These are phyloP conservation scores for Mola mola DNA, from an alignment of 2,113 vertebrate genomes.

Conservation along the genomic window DNA sequence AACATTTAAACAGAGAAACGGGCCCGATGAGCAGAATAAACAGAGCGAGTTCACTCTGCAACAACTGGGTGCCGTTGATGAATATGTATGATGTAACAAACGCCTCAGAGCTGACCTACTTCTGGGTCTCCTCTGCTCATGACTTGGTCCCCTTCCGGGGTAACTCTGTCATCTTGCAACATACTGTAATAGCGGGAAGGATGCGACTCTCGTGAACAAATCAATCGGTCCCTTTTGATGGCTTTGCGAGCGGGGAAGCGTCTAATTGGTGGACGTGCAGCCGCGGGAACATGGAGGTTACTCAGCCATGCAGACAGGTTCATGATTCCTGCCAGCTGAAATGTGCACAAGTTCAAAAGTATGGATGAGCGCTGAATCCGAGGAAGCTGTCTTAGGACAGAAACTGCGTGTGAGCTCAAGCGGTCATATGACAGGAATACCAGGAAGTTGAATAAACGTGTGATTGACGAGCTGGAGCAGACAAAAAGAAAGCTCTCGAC, in stretches of 20 bases:
- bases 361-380: not conserved
- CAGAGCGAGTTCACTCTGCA: conserved; percentile 62
- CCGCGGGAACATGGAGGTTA: conserved; percentile 17
- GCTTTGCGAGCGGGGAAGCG: conserved; percentile 32
- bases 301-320: conserved; percentile 12
- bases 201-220: conserved; percentile 60
- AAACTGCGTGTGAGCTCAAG: conserved; percentile 26
- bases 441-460: conserved; percentile 33
- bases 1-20: conserved; percentile 62
- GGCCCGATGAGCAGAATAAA: conserved; percentile 63
- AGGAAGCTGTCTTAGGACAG: not conserved
- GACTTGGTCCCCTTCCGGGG: conserved; percentile 74
- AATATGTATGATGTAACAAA: conserved; percentile 80
- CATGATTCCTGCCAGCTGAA: conserved; percentile 3
- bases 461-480: conserved; percentile 59
- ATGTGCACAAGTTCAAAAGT: conserved; percentile 11
- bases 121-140: conserved; percentile 71
- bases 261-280: conserved; percentile 20
- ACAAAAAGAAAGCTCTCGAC: conserved; percentile 67
- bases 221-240: conserved; percentile 54
- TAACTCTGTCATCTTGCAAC: conserved; percentile 75
- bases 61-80: conserved; percentile 76
- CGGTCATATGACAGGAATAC: conserved; percentile 17
- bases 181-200: conserved; percentile 75
- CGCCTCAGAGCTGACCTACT: conserved; percentile 77